These are phyloP conservation scores for Troilus luridus DNA, from an alignment of 2,888 invertebrate genomes.

Conservation along the genomic window DNA sequence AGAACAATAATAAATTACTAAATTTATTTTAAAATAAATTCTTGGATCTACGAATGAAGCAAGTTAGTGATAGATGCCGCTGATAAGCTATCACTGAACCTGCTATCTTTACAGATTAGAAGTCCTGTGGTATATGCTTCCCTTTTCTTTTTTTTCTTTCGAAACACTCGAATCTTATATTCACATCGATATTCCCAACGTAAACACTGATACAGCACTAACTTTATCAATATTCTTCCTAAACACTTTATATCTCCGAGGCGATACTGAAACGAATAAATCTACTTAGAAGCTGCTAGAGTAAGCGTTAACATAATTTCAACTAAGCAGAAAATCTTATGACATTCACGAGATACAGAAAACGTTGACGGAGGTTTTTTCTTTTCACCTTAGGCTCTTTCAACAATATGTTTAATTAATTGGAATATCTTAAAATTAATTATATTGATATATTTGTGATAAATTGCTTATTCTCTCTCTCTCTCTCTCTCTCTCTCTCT, in stretches of 20 bases:
- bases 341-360: not conserved
- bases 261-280: not conserved
- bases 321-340: not conserved
- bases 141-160: not conserved
- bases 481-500: no score
- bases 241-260: not conserved
- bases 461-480: no score
- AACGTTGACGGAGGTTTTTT: not conserved
- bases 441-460: no score
- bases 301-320: not conserved
- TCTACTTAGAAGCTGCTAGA: not conserved
- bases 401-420: no score
- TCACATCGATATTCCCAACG: not conserved
- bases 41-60: not conserved
- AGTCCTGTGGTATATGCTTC: not conserved
- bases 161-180: not conserved
- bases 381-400: not conserved
- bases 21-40: not conserved
- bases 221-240: not conserved
- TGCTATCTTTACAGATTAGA: not conserved
- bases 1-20: not conserved
- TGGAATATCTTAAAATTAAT: no score
- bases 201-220: slow-evolving; percentile 17
- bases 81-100: not conserved
- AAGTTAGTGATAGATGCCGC: not conserved